Conservation (phyloP, 2,797 vertebrate species). For the Falco berigora region DNA sequence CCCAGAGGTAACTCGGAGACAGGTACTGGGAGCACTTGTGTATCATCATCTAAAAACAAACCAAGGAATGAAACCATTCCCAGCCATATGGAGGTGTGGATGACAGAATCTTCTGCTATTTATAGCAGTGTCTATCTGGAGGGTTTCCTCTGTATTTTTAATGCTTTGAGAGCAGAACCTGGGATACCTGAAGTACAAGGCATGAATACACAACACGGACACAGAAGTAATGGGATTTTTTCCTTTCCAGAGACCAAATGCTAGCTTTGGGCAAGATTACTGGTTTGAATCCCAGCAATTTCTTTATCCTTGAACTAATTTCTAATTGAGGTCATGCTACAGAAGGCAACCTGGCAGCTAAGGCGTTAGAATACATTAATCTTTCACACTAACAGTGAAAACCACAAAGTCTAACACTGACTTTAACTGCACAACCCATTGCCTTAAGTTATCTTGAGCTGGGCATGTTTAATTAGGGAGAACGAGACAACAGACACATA, state of each 20-base stretch:
- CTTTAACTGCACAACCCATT: not conserved
- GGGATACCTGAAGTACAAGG: not conserved
- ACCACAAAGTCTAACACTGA: not conserved
- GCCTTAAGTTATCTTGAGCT: not conserved
- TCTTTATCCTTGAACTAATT: conserved; percentile 41
- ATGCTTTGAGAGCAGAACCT: not conserved
- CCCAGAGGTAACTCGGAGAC: not conserved
- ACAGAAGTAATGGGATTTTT: not conserved
- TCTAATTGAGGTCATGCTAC: conserved; percentile 9
- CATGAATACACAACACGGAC: not conserved
- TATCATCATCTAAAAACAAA: not conserved
- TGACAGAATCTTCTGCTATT: not conserved
- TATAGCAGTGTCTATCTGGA: not conserved
- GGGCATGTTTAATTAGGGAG: not conserved
- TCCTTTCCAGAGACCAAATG: not conserved
- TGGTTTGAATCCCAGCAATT: not conserved
- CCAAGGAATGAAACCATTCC: not conserved
- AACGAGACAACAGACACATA: not conserved
- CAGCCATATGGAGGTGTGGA: not conserved
- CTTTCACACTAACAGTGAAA: not conserved
- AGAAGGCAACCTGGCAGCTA: not conserved
- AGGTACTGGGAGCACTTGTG: not conserved
- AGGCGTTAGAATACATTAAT: not conserved
- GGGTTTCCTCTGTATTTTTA: not conserved
- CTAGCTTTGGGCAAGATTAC: not conserved